Conservation (phyloP, 2,113 vertebrate genomes). For the Eupsittula cactorum region DNA sequence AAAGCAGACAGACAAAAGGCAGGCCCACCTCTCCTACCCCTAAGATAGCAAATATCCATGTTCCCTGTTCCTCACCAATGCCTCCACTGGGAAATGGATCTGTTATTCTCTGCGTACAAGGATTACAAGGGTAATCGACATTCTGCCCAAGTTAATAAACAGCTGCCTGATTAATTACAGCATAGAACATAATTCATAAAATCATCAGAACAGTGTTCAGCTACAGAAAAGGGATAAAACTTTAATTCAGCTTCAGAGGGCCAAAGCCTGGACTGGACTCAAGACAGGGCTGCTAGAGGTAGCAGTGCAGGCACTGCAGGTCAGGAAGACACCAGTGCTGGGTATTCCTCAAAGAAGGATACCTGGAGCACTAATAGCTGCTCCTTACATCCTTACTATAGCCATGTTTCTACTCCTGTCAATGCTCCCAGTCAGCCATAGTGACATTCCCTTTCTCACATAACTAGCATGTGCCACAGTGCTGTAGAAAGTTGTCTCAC, state of each 20-base stretch:
- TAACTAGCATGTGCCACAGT: background rate
- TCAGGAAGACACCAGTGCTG: background rate
- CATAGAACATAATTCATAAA: background rate
- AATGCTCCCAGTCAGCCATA: background rate
- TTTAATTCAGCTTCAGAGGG: background rate
- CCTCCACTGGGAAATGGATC: background rate
- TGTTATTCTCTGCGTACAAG: background rate
- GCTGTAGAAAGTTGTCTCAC: background rate
- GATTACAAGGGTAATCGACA: background rate
- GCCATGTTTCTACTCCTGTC: background rate
- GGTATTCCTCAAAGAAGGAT: background rate
- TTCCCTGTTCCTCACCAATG: background rate
- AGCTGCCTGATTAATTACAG: conserved; percentile 15
- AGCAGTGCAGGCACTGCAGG: background rate
- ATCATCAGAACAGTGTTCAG: background rate
- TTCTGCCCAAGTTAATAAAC: background rate
- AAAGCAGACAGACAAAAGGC: background rate
- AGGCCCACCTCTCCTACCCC: background rate
- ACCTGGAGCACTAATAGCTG: background rate
- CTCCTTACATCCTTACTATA: background rate
- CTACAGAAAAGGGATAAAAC: background rate
- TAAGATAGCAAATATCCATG: background rate
- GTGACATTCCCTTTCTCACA: background rate
- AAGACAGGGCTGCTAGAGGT: background rate
- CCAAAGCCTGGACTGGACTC: background rate